Conservation (phyloP, 35 echinoderm and acorn worm genomes). For the Apostichopus parvimensis region DNA sequence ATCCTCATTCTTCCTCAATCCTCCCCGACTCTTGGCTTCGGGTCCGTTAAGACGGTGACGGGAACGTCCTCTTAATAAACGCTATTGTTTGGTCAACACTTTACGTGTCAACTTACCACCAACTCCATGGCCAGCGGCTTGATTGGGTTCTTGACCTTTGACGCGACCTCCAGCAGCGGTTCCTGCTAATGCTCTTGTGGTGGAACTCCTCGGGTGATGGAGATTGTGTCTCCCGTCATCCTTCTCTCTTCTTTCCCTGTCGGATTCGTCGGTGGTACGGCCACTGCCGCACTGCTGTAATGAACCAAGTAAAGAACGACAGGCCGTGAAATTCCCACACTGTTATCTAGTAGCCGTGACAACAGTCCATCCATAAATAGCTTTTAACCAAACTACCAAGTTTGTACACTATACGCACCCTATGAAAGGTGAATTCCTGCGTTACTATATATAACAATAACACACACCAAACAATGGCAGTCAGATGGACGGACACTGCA, state of each 20-base stretch:
- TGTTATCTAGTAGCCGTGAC: too few species aligned
- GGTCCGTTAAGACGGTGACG: neutral
- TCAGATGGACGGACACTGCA: too few species aligned
- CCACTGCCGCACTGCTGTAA: constrained; percentile 47
- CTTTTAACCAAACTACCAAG: too few species aligned
- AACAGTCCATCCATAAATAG: too few species aligned
- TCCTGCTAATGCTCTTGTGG: constrained; percentile 88
- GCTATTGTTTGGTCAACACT: constrained; percentile 52
- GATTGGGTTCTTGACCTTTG: constrained; percentile 72
- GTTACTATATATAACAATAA: too few species aligned
- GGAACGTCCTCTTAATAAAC: neutral
- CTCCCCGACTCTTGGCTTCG: neutral
- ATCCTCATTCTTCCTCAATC: neutral
- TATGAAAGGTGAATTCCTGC: too few species aligned
- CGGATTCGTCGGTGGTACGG: constrained; percentile 46
- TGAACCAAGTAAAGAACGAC: too few species aligned
- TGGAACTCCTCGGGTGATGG: constrained; percentile 98
- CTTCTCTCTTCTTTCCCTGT: constrained; percentile 70
- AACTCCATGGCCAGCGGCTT: constrained; percentile 58
- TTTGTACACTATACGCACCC: too few species aligned
- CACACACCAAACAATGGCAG: too few species aligned
- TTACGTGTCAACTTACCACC: constrained; percentile 81
- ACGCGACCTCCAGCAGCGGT: constrained; percentile 84
- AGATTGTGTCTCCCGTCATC: constrained; percentile 56
- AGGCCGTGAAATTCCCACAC: too few species aligned